Base-by-base conservation (phyloP, 1,140 invertebrate species). In the Drosophila grimshawi region DNA sequence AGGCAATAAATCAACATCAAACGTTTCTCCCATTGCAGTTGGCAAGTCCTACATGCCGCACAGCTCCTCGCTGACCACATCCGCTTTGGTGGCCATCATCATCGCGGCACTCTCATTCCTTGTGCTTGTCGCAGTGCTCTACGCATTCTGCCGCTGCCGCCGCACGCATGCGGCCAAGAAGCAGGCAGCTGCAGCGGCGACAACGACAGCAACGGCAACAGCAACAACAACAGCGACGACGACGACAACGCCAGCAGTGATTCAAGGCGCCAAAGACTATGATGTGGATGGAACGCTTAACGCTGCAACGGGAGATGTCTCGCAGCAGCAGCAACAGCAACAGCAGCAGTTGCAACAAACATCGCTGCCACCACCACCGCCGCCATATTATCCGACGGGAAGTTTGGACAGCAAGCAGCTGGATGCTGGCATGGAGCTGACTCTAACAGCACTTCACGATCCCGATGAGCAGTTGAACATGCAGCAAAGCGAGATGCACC, bases 401-500 rank as follows among this genome's bases (percentile, higher is more conserved):
- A 91, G 82, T 35, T 62, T 91, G 68, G 90, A 91, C 69, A 85
- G 86, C 76, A 91, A 88, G 43, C 80, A 91, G 56, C 43, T 80
- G 37, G 76, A 73, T 37, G 80, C 80, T 10, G 82, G 90, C 57
- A 91, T 85, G 86, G 90, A 91, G 32, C 73, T 91, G 43, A 91
- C 90, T 72, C 72, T 88, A 10, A 88, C 90, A 10, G 86, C 90
- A 39, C 69, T 91, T 30, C 90, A 91, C 55, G 90, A 91, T 82
- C 82, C 73, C 61, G 90, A 91, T 19, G 90, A 91, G 67, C 90
- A 91, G 72, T 59, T 91, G 46, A 91, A 90, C 65, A 91, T 91
- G 80, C 90, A 91, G 43, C 83, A 89, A 41, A 71, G 72, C 6
- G 77, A 81, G 33, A 43, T 75, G 61, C 78, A 72, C 6, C 41